Evolutionary conservation across 2,888 invertebrate species (phyloP), one percentile per base, ranked within the genome.

Genomic region (Dilophus febrilis): DNA sequence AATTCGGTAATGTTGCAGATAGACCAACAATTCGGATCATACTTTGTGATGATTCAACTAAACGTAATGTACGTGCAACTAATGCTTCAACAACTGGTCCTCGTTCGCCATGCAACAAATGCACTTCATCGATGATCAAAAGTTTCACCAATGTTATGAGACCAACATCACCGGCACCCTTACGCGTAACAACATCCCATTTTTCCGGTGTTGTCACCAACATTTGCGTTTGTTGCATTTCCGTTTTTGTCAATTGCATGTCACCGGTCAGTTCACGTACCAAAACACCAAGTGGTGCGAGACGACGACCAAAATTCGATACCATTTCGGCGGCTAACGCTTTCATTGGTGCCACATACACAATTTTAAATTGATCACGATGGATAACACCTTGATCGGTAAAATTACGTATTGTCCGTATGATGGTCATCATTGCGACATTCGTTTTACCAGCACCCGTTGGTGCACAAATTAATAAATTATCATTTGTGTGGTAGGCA

Each of bases 401-500:
- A 56, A 91, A 81, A 45, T 84, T 77, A 47, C 84, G 81, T 35
- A 98, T 77, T 48, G 90, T 86, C 58, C 92, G 86, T 1, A 94
- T 74, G 17, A 99, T 82, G 2, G 91, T 72, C 35, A 99, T 63
- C 66, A 99, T 72, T 0, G 98, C 98, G 40, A 98, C 88, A 58
- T 99, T 99, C 0, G 98, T 99, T 65, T 99, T 99, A 22, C 98
- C 98, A 1, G 97, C 95, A 4, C 98, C 98, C 0, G 98, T 99
- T 0, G 98, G 98, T 0, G 98, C 98, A 61, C 97, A 97, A 41
- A 99, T 90, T 38, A 99, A 64, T 51, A 99, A 69, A 62, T 99
- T 99, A 57, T 98, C 92, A 56, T 95, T 94, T 3, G 87, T 88
- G 51, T 85, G 78, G 64, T 97, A 98, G 0, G 98, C 98, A 0